phyloP scores from a whole-genome alignment of 2,113 vertebrate species.

The Otus sunia region DNA sequence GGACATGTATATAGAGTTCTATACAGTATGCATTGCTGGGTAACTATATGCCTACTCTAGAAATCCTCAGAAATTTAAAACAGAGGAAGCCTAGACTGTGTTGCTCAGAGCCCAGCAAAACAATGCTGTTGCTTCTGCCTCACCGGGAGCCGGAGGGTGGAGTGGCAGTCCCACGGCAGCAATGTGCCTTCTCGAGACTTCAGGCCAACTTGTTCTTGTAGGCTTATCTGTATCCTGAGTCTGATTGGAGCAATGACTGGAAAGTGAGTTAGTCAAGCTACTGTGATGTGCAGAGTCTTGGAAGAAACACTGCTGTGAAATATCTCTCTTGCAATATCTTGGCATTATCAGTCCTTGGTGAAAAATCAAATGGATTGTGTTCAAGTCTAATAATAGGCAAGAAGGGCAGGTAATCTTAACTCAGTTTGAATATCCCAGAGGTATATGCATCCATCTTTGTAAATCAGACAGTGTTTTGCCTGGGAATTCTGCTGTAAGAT shows the following conservation, averaged over 20 bases:
- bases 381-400: not conserved
- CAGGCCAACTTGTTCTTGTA: not conserved
- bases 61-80: not conserved
- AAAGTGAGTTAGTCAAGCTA: not conserved
- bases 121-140: not conserved
- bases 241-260: not conserved
- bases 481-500: not conserved
- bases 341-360: not conserved
- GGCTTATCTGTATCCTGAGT: not conserved
- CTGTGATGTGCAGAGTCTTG: not conserved
- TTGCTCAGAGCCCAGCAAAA: not conserved
- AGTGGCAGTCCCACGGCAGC: not conserved
- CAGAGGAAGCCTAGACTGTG: not conserved
- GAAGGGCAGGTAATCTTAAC: not conserved
- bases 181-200: not conserved
- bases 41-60: not conserved
- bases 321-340: not conserved
- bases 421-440: not conserved
- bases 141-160: rapidly evolving
- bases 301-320: not conserved
- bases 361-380: not conserved
- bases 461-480: not conserved
- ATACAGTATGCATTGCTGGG: not conserved
- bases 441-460: not conserved
- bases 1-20: not conserved